Percentiles rank a stretch among this genome's conserved stretches.
These are phyloP conservation scores for Dermatemys mawii DNA, from an alignment of 2,113 vertebrate genomes.

Conservation along the genomic window DNA sequence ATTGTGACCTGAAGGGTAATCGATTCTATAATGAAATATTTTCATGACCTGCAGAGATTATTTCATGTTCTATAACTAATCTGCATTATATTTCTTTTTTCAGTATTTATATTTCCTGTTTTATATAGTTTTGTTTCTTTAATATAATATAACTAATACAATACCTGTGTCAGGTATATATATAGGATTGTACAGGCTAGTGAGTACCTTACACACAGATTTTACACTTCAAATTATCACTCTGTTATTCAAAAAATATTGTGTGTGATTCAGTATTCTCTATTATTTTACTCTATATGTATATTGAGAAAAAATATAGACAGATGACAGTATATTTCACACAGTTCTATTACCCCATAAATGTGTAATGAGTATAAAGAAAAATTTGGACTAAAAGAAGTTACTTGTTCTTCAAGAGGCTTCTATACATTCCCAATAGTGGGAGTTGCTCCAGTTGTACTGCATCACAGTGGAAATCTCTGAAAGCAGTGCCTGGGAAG, in stretches of 20 bases:
- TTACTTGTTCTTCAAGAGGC: background rate
- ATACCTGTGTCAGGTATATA: background rate
- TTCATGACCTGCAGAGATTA: background rate
- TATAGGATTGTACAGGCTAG: background rate
- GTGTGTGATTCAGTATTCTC: background rate
- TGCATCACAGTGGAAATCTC: background rate
- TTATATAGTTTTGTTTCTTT: background rate
- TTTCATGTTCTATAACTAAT: fast-evolving
- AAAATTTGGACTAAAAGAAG: background rate
- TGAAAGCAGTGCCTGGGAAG: background rate
- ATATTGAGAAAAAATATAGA: background rate
- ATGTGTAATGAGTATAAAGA: background rate
- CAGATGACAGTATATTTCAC: background rate
- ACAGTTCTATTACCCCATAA: background rate
- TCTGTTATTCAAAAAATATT: background rate
- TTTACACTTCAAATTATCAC: background rate
- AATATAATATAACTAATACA: background rate
- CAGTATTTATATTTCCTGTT: background rate
- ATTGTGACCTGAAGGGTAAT: background rate
- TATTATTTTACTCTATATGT: no score
- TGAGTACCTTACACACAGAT: background rate
- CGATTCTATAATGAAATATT: background rate
- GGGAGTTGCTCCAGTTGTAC: background rate
- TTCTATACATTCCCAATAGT: background rate
- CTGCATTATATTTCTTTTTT: background rate